Conservation (phyloP, 2,113 vertebrate genomes). For the Jaculus jaculus region DNA sequence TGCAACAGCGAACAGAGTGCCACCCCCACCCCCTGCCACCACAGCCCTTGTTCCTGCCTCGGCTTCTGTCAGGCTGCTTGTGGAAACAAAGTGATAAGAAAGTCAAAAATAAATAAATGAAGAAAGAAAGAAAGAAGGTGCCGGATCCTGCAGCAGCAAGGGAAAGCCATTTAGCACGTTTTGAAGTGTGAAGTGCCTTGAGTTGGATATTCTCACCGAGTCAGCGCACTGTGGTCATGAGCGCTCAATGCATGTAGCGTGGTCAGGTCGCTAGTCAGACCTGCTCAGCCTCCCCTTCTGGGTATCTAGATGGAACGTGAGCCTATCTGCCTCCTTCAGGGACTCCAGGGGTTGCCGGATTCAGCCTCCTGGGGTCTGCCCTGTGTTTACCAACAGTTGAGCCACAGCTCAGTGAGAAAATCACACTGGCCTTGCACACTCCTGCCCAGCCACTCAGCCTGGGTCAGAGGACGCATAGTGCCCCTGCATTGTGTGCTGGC, state of each 20-base stretch:
- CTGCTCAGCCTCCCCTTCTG: background rate
- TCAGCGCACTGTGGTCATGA: background rate
- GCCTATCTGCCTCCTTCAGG: background rate
- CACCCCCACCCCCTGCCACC: too few species aligned
- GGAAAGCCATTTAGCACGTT: background rate
- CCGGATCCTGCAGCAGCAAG: background rate
- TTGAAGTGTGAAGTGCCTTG: background rate
- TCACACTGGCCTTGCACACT: background rate
- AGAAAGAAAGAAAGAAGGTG: too few species aligned
- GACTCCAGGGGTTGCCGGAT: background rate
- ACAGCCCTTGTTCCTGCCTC: background rate
- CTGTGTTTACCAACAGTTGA: background rate
- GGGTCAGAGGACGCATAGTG: background rate
- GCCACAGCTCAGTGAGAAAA: background rate
- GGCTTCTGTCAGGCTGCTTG: background rate
- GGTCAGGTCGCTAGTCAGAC: background rate
- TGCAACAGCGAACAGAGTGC: rapidly evolving
- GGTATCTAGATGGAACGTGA: rapidly evolving
- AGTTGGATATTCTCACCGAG: background rate
- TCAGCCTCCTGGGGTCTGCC: background rate
- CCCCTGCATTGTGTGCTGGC: background rate
- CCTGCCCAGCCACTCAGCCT: background rate
- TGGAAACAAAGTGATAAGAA: too few species aligned
- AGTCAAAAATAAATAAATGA: too few species aligned
- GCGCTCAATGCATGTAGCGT: too few species aligned